phyloP scores from a whole-genome alignment of 2,888 invertebrate genomes.

The Eledona agricola region DNA sequence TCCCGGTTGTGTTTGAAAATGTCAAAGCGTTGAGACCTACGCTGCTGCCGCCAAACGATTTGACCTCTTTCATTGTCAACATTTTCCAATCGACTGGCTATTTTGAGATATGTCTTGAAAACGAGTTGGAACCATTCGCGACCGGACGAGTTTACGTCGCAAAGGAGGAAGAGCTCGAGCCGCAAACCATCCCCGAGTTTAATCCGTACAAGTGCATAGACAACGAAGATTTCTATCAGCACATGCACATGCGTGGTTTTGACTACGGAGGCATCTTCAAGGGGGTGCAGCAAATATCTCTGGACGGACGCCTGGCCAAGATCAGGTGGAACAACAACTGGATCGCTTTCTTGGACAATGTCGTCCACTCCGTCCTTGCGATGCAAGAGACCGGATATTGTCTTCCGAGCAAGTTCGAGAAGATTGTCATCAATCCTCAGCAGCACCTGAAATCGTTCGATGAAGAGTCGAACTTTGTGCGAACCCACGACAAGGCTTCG shows the following conservation, averaged over 20 bases:
- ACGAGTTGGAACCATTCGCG: slow-evolving; percentile 62
- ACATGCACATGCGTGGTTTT: slow-evolving; percentile 66
- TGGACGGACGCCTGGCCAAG: slow-evolving; percentile 57
- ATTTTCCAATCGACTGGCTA: slow-evolving; percentile 48
- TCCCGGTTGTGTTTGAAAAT: slow-evolving; percentile 68
- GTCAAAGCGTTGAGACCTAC: slow-evolving; percentile 68
- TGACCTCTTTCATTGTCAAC: slow-evolving; percentile 45
- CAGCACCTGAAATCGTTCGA: slow-evolving; percentile 43
- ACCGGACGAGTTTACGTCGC: slow-evolving; percentile 69
- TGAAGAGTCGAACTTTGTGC: not conserved
- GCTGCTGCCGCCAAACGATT: slow-evolving; percentile 62
- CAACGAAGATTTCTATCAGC: slow-evolving; percentile 58
- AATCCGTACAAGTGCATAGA: slow-evolving; percentile 28
- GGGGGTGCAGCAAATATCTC: slow-evolving; percentile 63
- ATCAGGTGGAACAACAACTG: slow-evolving; percentile 71
- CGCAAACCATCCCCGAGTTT: not conserved
- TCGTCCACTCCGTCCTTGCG: slow-evolving; percentile 71
- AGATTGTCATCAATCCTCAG: slow-evolving; percentile 63
- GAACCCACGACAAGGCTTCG: slow-evolving; percentile 10
- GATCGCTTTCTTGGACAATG: slow-evolving; percentile 75
- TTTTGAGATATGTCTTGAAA: slow-evolving; percentile 46
- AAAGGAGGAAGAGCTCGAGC: slow-evolving; percentile 46
- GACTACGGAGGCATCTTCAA: slow-evolving; percentile 65
- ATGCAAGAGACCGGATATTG: slow-evolving; percentile 66
- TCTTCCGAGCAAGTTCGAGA: slow-evolving; percentile 70